A percentile compares a stretch with the other conserved stretches of the same genome.
Evolutionary conservation across 2,888 invertebrate genomes (phyloP).

Genomic region (Pristionchus mayeri): DNA sequence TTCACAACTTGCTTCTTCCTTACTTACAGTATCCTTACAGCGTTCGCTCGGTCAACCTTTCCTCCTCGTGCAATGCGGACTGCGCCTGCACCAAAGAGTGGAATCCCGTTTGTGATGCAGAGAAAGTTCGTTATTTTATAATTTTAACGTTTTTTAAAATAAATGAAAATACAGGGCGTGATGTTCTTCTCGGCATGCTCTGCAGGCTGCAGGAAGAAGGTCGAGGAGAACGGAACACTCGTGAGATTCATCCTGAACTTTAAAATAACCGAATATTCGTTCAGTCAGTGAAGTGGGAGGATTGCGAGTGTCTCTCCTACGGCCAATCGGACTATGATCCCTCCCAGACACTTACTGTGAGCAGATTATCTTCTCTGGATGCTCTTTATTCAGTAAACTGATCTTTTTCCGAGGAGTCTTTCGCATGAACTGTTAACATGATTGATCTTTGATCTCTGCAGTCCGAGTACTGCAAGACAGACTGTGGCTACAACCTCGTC

Average conservation of each 20-base stretch:
- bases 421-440: neutral
- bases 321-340: neutral
- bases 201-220: conserved; percentile 70
- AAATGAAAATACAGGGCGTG: conserved; percentile 57
- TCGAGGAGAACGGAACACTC: conserved; percentile 47
- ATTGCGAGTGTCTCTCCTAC: conserved; percentile 35
- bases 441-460: conserved; percentile 20
- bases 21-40: neutral
- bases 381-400: too few species aligned
- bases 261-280: neutral
- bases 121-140: conserved; percentile 56
- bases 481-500: conserved; percentile 70
- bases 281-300: conserved; percentile 35
- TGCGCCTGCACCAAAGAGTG: conserved; percentile 68
- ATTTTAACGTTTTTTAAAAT: too few species aligned
- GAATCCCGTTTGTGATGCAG: conserved; percentile 72
- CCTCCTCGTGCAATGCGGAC: conserved; percentile 62
- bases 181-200: conserved; percentile 73
- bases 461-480: conserved; percentile 64
- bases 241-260: neutral
- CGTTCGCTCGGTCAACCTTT: neutral
- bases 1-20: too few species aligned
- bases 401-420: too few species aligned
- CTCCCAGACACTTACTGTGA: neutral
- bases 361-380: too few species aligned